A percentile compares a stretch with the other conserved stretches of the same genome.
Conservation (phyloP, 2,797 vertebrate genomes). For the Neosilurus mollespiculum region DNA sequence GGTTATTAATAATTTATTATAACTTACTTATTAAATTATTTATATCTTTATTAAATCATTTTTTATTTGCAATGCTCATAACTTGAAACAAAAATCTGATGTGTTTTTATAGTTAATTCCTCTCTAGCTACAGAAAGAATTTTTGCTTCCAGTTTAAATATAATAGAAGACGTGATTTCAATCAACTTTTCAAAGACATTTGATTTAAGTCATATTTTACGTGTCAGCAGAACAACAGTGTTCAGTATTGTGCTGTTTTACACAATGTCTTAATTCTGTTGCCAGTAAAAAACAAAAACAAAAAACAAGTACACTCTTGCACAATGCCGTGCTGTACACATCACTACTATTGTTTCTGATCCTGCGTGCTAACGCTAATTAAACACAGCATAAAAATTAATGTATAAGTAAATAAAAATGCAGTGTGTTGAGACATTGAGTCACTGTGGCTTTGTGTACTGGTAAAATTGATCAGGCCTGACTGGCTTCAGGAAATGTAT, state of each 20-base stretch:
- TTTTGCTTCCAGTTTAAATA: not conserved
- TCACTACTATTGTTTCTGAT: not conserved
- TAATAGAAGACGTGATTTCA: not conserved
- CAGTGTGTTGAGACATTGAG: not conserved
- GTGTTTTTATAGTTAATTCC: not conserved
- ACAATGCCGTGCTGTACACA: not conserved
- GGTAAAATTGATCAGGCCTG: slow-evolving; percentile 60
- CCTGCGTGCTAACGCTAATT: not conserved
- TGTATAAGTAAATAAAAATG: not conserved
- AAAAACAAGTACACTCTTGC: not conserved
- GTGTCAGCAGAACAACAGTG: slow-evolving; percentile 9
- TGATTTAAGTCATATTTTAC: not conserved
- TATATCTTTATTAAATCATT: no score
- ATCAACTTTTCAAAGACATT: not conserved
- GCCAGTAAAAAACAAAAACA: not conserved
- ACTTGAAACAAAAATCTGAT: no score
- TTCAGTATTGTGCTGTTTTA: not conserved
- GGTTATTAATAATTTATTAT: no score
- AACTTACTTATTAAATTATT: no score
- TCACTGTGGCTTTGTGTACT: not conserved
- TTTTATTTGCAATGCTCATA: not conserved
- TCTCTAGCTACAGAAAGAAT: not conserved
- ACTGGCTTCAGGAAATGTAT: slow-evolving; percentile 73
- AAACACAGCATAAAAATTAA: not conserved
- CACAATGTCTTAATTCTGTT: not conserved